phyloP scores from a whole-genome alignment of 2,113 vertebrate genomes.

The Smithornis capensis region DNA sequence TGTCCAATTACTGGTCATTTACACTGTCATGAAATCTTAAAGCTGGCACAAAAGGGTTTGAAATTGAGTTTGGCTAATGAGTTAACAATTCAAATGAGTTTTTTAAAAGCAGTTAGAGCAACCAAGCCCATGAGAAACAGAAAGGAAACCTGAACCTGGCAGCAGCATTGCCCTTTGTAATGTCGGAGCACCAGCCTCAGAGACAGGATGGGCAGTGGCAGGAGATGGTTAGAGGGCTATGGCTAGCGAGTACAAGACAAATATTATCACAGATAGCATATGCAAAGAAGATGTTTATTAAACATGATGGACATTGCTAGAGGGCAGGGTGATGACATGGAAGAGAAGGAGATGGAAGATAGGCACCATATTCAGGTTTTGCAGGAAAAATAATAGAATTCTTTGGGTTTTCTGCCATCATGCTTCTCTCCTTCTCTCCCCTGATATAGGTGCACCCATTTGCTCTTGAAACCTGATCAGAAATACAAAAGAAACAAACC shows the following conservation, averaged over 20 bases:
- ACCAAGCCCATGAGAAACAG: background rate
- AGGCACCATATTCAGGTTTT: background rate
- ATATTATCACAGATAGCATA: background rate
- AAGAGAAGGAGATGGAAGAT: background rate
- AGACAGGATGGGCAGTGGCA: rapidly evolving
- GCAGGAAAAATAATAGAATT: background rate
- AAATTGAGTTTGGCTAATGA: background rate
- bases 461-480: background rate
- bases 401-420: background rate
- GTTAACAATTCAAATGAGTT: background rate
- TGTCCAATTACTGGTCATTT: background rate
- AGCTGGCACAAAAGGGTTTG: background rate
- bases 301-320: background rate
- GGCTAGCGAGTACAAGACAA: background rate
- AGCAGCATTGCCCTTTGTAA: background rate
- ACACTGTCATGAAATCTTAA: background rate
- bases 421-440: background rate
- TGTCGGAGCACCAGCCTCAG: background rate
- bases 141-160: background rate
- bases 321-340: background rate
- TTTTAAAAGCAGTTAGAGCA: background rate
- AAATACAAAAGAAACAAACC: background rate
- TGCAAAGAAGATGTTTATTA: background rate
- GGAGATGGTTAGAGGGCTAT: background rate
- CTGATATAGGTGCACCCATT: background rate